Evolutionary conservation across 2,113 vertebrate genomes (phyloP), one percentile per base, ranked within the genome.

Genomic region (Gasterosteus nipponicus): DNA sequence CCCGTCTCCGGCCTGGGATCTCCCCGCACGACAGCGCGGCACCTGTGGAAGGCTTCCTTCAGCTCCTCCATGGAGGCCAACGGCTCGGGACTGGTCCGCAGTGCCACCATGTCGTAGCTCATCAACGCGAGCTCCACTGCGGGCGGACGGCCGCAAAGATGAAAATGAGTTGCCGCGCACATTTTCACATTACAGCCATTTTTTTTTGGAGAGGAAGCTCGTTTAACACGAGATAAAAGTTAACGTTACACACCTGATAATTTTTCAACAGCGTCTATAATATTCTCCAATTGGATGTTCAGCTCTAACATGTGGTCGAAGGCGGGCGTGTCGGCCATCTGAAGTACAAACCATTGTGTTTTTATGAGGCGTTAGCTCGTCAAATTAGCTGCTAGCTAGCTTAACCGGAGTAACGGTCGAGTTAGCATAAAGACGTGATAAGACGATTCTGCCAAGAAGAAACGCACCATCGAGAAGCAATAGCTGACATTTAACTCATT

Each of bases 101-200:
- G 80, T 4, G 93, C 90, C 42, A 94, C 92, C 90, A 94, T 93
- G 83, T 96, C 94, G 1, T 96, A 97, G 2, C 91, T 86, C 95
- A 96, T 94, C 94, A 94, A 96, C 0, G 94, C 91, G 53, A 95
- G 76, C 62, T 93, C 93, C 75, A 96, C 97, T 99, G 42, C 73
- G 90, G 76, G 77, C 18, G 69, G 9, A 46, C 44, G 16, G 14
- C 3, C 42, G 14, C 10, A 15, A 44, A 44, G 42, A 44, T 38
- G 6, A 38, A 38, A 38, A 7, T 38, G 4, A 38, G 35, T 38
- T 38, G 35, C 35, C 35, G 7, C 5, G 35, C 35, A 38, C 35
- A 38, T 38, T 38, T 38, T 38, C 35, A 38, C 35, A 38, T 38
- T 38, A 35, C 33, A 38, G 35, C 6, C 35, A 38, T 38, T 38